Evolutionary conservation across 2,113 vertebrate genomes (phyloP).

Genomic region (Salvelinus alpinus): DNA sequence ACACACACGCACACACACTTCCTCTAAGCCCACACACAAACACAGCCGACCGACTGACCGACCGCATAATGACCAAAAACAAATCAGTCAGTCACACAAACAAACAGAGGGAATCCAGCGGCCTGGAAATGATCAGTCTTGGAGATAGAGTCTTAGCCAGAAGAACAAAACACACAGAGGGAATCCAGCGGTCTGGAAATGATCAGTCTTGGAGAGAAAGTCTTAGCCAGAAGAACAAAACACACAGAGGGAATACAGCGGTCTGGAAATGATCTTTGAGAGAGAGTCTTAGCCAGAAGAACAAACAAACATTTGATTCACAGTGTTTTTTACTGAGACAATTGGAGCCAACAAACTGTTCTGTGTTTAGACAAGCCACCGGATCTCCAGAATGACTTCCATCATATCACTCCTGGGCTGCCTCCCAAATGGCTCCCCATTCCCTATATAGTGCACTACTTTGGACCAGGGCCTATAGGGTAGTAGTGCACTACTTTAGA

Average conservation of each 20-base stretch:
- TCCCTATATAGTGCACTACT: no score
- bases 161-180: constrained; percentile 53
- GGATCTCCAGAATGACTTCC: constrained; percentile 18
- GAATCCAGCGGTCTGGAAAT: constrained; percentile 38
- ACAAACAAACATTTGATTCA: constrained; percentile 55
- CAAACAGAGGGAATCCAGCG: no score
- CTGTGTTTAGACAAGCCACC: constrained; percentile 34
- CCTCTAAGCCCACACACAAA: constrained; percentile 21
- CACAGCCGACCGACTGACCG: background rate
- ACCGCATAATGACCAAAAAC: constrained; percentile 22
- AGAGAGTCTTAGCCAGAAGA: constrained; percentile 16
- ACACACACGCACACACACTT: background rate
- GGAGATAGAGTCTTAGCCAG: no score
- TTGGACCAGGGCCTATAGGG: no score
- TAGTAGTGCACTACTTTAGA: no score
- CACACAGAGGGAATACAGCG: constrained; percentile 42
- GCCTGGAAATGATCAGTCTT: no score
- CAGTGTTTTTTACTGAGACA: constrained; percentile 51
- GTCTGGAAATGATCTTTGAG: constrained; percentile 32
- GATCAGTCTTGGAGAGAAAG: background rate
- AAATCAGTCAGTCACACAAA: constrained; percentile 35
- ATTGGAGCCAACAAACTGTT: constrained; percentile 37
- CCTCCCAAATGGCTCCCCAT: no score
- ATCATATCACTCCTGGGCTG: background rate
- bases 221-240: constrained; percentile 28